Base-by-base conservation (phyloP, 2,797 vertebrate species). In the Stomatorhinus walkeri region DNA sequence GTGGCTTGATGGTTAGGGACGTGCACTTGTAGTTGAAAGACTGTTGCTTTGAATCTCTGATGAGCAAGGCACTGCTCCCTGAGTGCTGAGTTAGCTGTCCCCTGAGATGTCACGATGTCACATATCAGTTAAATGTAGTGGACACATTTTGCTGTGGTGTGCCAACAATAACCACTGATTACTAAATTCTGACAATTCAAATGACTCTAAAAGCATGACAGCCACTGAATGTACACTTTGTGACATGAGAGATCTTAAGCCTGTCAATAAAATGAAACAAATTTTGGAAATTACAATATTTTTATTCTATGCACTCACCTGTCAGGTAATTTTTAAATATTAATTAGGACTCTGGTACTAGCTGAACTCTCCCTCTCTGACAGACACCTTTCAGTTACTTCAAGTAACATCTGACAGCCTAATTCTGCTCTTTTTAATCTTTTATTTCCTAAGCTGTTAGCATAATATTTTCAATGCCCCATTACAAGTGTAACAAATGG, bases 391-490 rank as follows among this genome's bases (percentile, higher is more conserved):
- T 92, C 32, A 61, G 88, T 92, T 93, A 93, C 93, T 94, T 92
- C 87, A 92, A 87, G 89, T 90, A 91, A 90, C 64, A 51, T 91
- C 89, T 89, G 81, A 91, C 88, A 48, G 88, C 84, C 88, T 91
- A 89, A 93, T 92, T 91, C 88, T 89, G 89, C 90, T 89, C 88
- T 89, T 90, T 89, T 91, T 92, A 92, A 93, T 92, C 93, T 91
- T 88, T 64, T 12, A 49, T 81, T 12, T 91, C 90, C 90, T 91
- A 52, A 86, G 40, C 14, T 46, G 40, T 90, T 90, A 85, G 59
- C 88, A 90, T 88, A 89, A 91, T 52, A 90, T 90, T 85, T 90
- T 68, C n/a, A 54, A 87, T 81, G 64, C 87, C 88, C 64, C 6
- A 52, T 59, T 16, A 14, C 49, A 86, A 81, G 5, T 59, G 56